These are phyloP conservation scores for Drosophila nebulosa DNA, from an alignment of 1,140 invertebrate species.

Conservation along the genomic window DNA sequence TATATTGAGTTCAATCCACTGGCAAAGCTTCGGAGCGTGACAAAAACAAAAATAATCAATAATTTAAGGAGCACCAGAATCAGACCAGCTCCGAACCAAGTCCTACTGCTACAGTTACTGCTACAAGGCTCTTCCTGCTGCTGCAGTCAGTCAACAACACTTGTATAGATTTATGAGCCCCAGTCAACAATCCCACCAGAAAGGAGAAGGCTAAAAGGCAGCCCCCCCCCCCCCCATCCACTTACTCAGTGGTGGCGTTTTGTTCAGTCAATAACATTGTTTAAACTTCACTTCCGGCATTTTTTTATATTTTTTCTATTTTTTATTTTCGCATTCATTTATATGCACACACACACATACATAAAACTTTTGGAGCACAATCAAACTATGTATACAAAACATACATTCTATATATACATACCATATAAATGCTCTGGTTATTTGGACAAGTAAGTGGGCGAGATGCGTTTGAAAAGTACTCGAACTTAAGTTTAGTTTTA, in stretches of 20 bases:
- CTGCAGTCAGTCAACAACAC: constrained; percentile 38
- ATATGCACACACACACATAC: constrained; percentile 15
- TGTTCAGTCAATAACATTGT: constrained; percentile 49
- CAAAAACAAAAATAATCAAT: constrained; percentile 30
- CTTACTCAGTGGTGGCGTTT: constrained; percentile 20
- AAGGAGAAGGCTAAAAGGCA: not conserved
- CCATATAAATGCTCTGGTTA: constrained; percentile 1
- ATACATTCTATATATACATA: not conserved
- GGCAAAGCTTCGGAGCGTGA: constrained; percentile 17
- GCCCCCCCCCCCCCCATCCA: not conserved
- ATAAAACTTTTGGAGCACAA: constrained; percentile 24
- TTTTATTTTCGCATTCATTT: constrained; percentile 8
- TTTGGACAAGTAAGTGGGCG: not conserved
- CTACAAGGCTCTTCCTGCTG: not conserved
- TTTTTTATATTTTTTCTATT: constrained; percentile 9
- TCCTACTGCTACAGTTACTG: not conserved
- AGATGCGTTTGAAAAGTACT: not conserved
- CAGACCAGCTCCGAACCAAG: not conserved
- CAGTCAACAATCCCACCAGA: constrained; percentile 29
- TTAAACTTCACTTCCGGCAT: constrained; percentile 40
- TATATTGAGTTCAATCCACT: not conserved
- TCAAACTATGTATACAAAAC: constrained; percentile 20
- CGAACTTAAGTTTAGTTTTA: too few relatives aligned
- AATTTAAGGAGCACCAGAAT: constrained; percentile 15
- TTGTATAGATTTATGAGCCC: constrained; percentile 51